phyloP scores from a whole-genome alignment of 2,113 vertebrate species.

The Oncorhynchus mykiss region DNA sequence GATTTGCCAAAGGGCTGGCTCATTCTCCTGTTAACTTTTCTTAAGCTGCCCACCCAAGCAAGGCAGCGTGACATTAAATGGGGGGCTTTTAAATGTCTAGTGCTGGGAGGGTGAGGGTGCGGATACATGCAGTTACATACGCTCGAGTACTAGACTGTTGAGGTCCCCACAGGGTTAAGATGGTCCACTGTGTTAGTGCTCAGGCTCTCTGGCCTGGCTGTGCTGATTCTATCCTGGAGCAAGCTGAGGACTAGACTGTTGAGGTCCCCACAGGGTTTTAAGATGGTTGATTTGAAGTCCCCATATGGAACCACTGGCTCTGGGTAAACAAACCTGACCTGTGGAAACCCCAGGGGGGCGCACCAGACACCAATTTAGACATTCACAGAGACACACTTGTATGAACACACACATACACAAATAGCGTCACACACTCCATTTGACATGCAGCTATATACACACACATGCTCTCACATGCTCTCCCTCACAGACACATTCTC shows the following conservation, averaged over 20 bases:
- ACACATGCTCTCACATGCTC: conserved; percentile 23
- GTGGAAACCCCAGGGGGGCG: background rate
- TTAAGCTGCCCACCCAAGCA: background rate
- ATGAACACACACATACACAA: background rate
- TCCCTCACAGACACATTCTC: background rate
- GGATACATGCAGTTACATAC: no score
- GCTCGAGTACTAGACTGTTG: no score
- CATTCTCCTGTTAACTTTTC: background rate
- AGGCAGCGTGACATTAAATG: background rate
- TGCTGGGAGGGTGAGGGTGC: background rate
- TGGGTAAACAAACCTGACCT: conserved; percentile 2
- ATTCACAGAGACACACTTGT: background rate
- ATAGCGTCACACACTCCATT: conserved; percentile 9
- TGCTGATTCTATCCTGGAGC: no score
- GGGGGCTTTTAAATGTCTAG: background rate
- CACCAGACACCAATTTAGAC: background rate
- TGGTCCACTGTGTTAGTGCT: no score
- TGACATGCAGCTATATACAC: background rate
- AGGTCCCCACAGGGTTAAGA: no score
- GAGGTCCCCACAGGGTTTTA: background rate
- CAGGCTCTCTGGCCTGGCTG: no score
- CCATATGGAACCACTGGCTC: background rate
- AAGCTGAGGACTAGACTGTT: background rate
- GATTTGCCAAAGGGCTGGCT: background rate
- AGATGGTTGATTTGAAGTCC: background rate